phyloP scores from a whole-genome alignment of 1,140 invertebrate genomes.

The Pseudomyrmex flavicornis region DNA sequence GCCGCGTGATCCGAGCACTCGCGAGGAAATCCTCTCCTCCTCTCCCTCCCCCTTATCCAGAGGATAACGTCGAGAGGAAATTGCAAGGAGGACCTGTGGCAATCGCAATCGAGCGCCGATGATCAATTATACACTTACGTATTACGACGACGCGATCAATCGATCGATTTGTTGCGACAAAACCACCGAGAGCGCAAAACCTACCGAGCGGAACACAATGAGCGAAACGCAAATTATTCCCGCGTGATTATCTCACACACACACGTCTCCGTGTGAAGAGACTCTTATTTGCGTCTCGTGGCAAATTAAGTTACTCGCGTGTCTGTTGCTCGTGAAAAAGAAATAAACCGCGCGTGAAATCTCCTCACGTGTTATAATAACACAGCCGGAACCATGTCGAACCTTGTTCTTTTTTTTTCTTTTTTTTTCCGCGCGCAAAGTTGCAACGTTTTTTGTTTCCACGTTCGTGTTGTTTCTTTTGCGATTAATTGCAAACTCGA shows the following conservation, averaged over 20 bases:
- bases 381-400: background rate
- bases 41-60: background rate
- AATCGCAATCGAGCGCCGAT: slow-evolving; percentile 47
- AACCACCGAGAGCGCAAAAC: background rate
- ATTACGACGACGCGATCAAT: slow-evolving; percentile 10
- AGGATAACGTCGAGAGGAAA: slow-evolving; percentile 39
- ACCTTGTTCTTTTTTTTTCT: background rate
- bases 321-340: background rate
- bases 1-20: slow-evolving; percentile 65
- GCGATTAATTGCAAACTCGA: slow-evolving; percentile 45
- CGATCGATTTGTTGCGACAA: slow-evolving; percentile 25
- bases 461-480: background rate
- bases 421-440: background rate
- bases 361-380: slow-evolving; percentile 24
- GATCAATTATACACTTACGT: slow-evolving; percentile 62
- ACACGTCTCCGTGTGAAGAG: background rate
- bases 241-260: background rate
- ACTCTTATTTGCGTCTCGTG: background rate
- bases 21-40: slow-evolving; percentile 11
- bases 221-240: slow-evolving; percentile 2
- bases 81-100: slow-evolving; percentile 1
- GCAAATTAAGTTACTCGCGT: slow-evolving; percentile 24
- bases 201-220: background rate
- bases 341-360: slow-evolving; percentile 10
- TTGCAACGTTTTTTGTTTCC: background rate